Evolutionary conservation across 2,113 vertebrate species (phyloP).

Genomic region (Oophaga pumilio): DNA sequence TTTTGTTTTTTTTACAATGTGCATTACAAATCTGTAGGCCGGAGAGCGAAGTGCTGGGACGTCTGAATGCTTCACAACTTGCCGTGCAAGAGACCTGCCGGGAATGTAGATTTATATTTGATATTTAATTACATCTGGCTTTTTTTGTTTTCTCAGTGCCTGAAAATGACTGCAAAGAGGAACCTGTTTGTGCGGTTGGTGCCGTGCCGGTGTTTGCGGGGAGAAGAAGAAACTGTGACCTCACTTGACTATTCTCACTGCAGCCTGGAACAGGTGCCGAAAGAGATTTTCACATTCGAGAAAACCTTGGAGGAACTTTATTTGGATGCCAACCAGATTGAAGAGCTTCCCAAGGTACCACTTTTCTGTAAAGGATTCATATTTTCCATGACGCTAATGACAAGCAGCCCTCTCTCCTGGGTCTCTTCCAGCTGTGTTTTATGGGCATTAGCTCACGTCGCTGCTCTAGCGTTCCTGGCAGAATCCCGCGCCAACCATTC

Average conservation of each 20-base stretch:
- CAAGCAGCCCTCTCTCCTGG: slow-evolving; percentile 45
- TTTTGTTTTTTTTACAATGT: slow-evolving; percentile 5
- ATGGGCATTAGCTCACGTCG: slow-evolving; percentile 39
- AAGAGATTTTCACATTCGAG: slow-evolving; percentile 97
- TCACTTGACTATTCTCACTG: slow-evolving; percentile 97
- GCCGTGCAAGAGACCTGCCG: not conserved
- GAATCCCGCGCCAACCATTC: slow-evolving; percentile 19
- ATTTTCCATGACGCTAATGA: slow-evolving; percentile 43
- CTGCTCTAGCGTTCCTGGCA: slow-evolving; percentile 44
- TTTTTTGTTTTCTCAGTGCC: slow-evolving; percentile 70
- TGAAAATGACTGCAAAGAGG: slow-evolving; percentile 95
- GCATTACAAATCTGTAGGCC: not conserved
- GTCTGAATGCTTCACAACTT: not conserved
- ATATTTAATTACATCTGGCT: not conserved
- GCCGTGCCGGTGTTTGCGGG: slow-evolving; percentile 94
- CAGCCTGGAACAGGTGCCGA: slow-evolving; percentile 98
- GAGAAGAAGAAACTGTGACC: slow-evolving; percentile 95
- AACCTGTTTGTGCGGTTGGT: slow-evolving; percentile 95
- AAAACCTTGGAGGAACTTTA: slow-evolving; percentile 98
- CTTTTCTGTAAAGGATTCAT: slow-evolving; percentile 47
- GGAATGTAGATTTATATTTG: slow-evolving; percentile 9
- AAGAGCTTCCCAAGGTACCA: slow-evolving; percentile 96
- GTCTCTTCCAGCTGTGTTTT: slow-evolving; percentile 26
- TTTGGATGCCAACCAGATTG: slow-evolving; percentile 99
- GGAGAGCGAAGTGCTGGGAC: not conserved